phyloP scores from a whole-genome alignment of 2,888 invertebrate species.

The Teinopalpus imperialis region DNA sequence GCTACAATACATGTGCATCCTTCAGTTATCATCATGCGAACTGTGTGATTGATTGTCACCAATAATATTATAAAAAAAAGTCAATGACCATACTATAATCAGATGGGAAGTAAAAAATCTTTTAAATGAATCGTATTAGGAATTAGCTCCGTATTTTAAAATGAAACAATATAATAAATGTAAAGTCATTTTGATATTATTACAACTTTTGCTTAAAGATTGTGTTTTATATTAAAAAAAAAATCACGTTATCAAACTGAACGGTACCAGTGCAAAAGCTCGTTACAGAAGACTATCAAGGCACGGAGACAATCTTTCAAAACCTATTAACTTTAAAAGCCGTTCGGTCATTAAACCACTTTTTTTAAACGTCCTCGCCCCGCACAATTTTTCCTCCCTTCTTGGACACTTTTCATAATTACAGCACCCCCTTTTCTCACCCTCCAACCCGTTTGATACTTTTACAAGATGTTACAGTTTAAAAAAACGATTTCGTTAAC shows the following conservation, averaged over 20 bases:
- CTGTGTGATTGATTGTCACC: too few relatives aligned
- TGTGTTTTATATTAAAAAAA: too few relatives aligned
- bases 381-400: constrained; percentile 65
- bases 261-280: constrained; percentile 12
- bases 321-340: constrained; percentile 79
- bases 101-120: too few relatives aligned
- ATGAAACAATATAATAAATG: too few relatives aligned
- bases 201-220: too few relatives aligned
- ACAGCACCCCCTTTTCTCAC: constrained; percentile 52
- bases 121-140: too few relatives aligned
- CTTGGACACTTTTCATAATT: constrained; percentile 79
- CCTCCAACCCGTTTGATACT: constrained; percentile 42
- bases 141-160: too few relatives aligned
- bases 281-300: constrained; percentile 18
- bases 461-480: constrained; percentile 72
- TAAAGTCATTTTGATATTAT: too few relatives aligned
- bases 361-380: constrained; percentile 69
- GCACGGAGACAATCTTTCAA: constrained; percentile 58
- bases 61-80: too few relatives aligned
- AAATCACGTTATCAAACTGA: not conserved
- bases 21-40: too few relatives aligned
- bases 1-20: too few relatives aligned
- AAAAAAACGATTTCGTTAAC: constrained; percentile 53
- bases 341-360: constrained; percentile 71
- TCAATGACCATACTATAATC: too few relatives aligned